phyloP scores from a whole-genome alignment of 2,797 vertebrate species.

The Argyrosomus regius region DNA sequence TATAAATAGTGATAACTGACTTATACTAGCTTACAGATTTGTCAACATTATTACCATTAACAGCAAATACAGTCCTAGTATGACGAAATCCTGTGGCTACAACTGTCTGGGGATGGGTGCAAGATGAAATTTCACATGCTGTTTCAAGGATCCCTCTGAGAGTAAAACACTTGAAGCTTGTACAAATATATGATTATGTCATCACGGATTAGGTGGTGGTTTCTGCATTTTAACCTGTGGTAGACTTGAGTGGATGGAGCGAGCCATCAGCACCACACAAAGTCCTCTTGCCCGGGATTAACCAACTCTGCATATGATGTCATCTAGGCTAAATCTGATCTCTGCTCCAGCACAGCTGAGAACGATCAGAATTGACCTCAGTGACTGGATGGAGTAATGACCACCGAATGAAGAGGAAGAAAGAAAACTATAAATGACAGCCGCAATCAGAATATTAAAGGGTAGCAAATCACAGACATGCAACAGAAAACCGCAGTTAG shows the following conservation, averaged over 20 bases:
- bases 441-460: background rate
- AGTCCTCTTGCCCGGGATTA: slow-evolving; percentile 75
- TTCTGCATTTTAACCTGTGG: slow-evolving; percentile 65
- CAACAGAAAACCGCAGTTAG: background rate
- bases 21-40: slow-evolving; percentile 40
- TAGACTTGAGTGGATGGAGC: slow-evolving; percentile 40
- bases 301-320: slow-evolving; percentile 70
- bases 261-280: slow-evolving; percentile 47
- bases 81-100: slow-evolving; percentile 47
- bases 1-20: slow-evolving; percentile 27
- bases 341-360: slow-evolving; percentile 55
- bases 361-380: slow-evolving; percentile 53
- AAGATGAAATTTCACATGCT: slow-evolving; percentile 45
- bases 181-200: slow-evolving; percentile 71
- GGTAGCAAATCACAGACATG: background rate
- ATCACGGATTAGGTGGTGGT: slow-evolving; percentile 63
- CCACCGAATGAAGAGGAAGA: slow-evolving; percentile 16
- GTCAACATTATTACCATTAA: slow-evolving; percentile 28
- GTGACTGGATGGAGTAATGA: slow-evolving; percentile 30
- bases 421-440: slow-evolving; percentile 29
- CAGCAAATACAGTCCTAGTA: slow-evolving; percentile 21
- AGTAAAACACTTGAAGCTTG: slow-evolving; percentile 61
- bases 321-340: slow-evolving; percentile 72
- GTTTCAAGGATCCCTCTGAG: slow-evolving; percentile 62
- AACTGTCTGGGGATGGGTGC: slow-evolving; percentile 24